Base-by-base conservation (phyloP, 2,888 invertebrate species). In the Pteria penguin region DNA sequence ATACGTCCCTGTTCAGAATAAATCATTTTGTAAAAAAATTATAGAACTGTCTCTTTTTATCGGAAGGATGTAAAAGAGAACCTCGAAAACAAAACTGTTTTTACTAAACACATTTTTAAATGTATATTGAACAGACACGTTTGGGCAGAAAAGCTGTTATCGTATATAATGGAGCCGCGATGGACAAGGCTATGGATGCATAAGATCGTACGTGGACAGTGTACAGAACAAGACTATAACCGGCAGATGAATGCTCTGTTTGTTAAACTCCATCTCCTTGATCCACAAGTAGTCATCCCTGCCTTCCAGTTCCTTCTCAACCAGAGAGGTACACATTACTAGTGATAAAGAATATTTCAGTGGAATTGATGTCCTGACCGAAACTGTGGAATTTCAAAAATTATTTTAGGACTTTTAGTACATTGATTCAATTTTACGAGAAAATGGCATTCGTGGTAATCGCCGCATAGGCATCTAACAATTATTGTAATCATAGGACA, bases 181-280 rank as follows among this genome's bases (percentile, higher is more conserved):
- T 91, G 90, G 90, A 86, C 88, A 22, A 84, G 81, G 71, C 52
- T 60, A 2, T 85, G 89, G 73, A 76, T 88, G 68, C 80, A 83
- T 63, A 84, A 82, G 66, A 86, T 90, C 57, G 83, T 89, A 22
- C 83, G 83, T 31, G 90, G 89, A 0, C 79, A 76, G 11, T 84
- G 82, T 66, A 84, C 85, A 0, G 87, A 88, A 58, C 85, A 86
- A n/a, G 84, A 84, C 26, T 90, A 89, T 81, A 89, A 89, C 76
- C 72, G 82, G 33, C 90, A 90, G 65, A 89, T 91, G 88, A 91
- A 91, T 80, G 87, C 87, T 1, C 76, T 90, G 24, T 90, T 91
- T 76, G 87, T 91, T 14, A 91, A 90, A 76, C 83, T 91, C 0
- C 91, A 91, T 69, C 84, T 91, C 11, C 83, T 91, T 1, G 90